Conservation (phyloP, 2,797 vertebrate species). For the Melanitta fusca region DNA sequence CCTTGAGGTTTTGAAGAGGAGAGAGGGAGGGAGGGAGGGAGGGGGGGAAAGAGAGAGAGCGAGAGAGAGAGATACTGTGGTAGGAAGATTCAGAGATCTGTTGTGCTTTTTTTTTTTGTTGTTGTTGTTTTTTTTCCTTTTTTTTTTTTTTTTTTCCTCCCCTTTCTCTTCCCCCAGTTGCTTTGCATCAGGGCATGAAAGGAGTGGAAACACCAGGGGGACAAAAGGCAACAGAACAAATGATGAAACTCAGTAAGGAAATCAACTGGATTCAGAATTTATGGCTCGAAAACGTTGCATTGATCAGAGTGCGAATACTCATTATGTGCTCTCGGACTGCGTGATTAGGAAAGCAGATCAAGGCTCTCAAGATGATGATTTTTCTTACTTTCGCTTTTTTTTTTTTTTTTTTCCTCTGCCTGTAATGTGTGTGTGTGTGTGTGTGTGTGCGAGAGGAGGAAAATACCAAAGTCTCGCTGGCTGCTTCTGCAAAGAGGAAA, state of each 20-base stretch:
- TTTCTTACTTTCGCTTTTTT: conserved; percentile 39
- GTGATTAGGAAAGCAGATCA: conserved; percentile 63
- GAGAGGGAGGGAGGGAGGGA: conserved; percentile 14
- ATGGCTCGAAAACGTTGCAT: conserved; percentile 66
- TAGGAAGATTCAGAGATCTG: conserved; percentile 65
- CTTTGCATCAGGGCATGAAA: conserved; percentile 74
- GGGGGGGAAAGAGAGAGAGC: conserved; percentile 1
- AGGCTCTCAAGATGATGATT: conserved; percentile 50
- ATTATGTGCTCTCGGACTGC: conserved; percentile 58
- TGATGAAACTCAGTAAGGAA: conserved; percentile 79
- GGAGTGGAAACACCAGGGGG: conserved; percentile 71
- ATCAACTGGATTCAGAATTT: conserved; percentile 74
- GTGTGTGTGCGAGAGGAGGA: background rate
- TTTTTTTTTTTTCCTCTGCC: background rate
- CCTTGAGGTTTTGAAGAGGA: conserved; percentile 70
- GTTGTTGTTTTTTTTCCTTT: conserved; percentile 2
- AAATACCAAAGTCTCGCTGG: conserved; percentile 55
- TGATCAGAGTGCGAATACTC: conserved; percentile 63
- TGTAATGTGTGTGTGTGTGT: background rate
- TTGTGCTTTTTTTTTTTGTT: background rate
- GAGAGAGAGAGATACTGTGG: conserved; percentile 34
- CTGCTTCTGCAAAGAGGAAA: conserved; percentile 39
- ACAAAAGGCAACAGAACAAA: conserved; percentile 73
- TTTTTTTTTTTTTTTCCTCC: conserved; percentile 26
- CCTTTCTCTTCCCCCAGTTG: conserved; percentile 63